Base-by-base conservation (phyloP, 2,888 invertebrate genomes). In the Drosophila parthenogenetica region DNA sequence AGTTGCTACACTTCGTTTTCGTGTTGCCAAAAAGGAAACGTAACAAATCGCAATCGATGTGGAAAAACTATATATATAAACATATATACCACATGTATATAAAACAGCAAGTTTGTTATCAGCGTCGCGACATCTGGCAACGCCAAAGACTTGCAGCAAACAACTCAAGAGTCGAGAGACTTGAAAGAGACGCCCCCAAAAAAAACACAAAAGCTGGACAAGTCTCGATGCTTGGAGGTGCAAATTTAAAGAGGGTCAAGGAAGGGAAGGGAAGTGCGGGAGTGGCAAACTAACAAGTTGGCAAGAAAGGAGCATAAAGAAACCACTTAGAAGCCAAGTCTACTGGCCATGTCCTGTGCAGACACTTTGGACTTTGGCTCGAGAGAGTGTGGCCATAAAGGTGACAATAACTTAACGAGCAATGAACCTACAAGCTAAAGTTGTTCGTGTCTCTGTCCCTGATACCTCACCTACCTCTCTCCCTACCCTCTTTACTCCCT, bases 341-440 rank as follows among this genome's bases (percentile, higher is more conserved):
- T 89, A 90, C 59, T 48, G 69, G 69, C 68, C 77, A 69, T 87
- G 90, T 89, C 81, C 84, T 79, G 73, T 35, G 51, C 74, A 78
- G 78, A 79, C 77, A 84, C 81, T 84, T 76, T 68, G 69, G 72
- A 64, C 69, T 72, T 70, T 69, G 64, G 64, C 65, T 55, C 65
- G 65, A 73, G 35, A 35, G 35, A 35, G 35, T 35, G 66, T 58
- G 74, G 70, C 82, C 64, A 76, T 82, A 88, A 89, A 90, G 89
- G 89, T 90, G 90, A 90, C 90, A 90, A 90, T 89, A 90, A 90
- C 89, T 81, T 86, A 87, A 87, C 87, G 90, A 89, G 90, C 90
- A 90, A 90, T 90, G 90, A 90, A 90, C 90, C 80, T 82, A 75
- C 73, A 63, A 63, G 39, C 73, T 58, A 50, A 48, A 42, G 49